Base-by-base conservation (phyloP, 2,888 invertebrate species). In the Orchesellides sinensis region DNA sequence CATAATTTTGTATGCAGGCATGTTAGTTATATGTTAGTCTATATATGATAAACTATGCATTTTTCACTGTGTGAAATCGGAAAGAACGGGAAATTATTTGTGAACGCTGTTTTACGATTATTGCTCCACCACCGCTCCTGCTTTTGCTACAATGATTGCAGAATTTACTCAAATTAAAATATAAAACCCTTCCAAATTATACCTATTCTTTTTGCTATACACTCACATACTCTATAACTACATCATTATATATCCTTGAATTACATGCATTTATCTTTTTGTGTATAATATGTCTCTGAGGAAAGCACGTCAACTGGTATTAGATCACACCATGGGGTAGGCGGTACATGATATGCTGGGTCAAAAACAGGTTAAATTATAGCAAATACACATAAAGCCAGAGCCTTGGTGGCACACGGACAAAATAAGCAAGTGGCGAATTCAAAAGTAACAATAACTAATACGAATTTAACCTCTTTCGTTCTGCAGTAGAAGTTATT, bases 291-390 rank as follows among this genome's bases (percentile, higher is more conserved):
- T 68, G 77, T 68, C 77, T 77, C 68, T 45, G 56, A 66, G 75
- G 75, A 75, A 23, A 66, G 52, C 73, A 61, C 59, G 59, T 68
- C 81, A 72, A 66, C 66, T 59, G 21, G 27, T 54, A 59, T 78
- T 68, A 78, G 35, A 73, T 81, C 81, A 74, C 81, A 68, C 68
- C 61, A 81, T 81, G 81, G 73, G 81, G 73, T 74, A 68, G 61
- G 61, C 73, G 68, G 68, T 27, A 49, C 72, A 63, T 52, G 59
- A 68, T 80, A 63, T 59, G 79, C 52, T 68, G 49, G 73, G 73
- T 74, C 66, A 81, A 74, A 80, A 81, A 74, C 81, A 74, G 68
- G 81, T 81, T 81, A 74, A 72, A 81, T 73, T 66, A 74, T 49
- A 45, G 23, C 47, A 21, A n/a, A n/a, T n/a, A n/a, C n/a, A n/a